Evolutionary conservation across 1,140 invertebrate species (phyloP).

Genomic region (Arctopsyche grandis): DNA sequence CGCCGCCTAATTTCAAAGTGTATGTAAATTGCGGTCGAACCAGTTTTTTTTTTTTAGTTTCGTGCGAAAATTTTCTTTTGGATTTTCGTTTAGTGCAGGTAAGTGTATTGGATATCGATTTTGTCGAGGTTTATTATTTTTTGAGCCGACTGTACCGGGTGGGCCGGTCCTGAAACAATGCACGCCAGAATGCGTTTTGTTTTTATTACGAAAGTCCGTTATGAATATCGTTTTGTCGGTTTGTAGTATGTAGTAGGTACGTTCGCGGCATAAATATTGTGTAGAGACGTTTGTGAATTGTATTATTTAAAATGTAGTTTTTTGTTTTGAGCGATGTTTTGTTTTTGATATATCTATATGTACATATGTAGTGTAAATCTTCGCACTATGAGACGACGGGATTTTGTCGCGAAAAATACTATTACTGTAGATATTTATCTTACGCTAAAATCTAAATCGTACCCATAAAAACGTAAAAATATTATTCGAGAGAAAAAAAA

Average conservation of each 20-base stretch:
- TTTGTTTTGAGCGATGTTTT: too few species aligned
- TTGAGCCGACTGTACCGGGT: constrained; percentile 19
- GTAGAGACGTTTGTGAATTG: constrained; percentile 43
- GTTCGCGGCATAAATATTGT: constrained; percentile 47
- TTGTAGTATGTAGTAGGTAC: constrained; percentile 11
- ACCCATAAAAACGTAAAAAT: background rate
- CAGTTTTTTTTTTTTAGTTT: background rate
- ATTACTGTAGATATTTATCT: background rate
- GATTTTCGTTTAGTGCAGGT: background rate
- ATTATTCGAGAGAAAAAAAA: background rate
- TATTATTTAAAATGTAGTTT: constrained; percentile 41
- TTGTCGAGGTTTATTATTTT: constrained; percentile 19
- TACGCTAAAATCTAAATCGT: background rate
- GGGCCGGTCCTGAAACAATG: constrained; percentile 41
- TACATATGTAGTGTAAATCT: too few species aligned
- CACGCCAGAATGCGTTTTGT: constrained; percentile 40
- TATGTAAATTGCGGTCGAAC: background rate
- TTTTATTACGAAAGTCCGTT: constrained; percentile 44
- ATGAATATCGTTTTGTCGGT: constrained; percentile 48
- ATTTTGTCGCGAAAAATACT: background rate
- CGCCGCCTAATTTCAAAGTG: background rate
- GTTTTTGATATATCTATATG: too few species aligned
- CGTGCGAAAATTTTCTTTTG: background rate
- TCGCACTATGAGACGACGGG: background rate
- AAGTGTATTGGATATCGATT: background rate